These are phyloP conservation scores for Lasiurus cinereus DNA, from an alignment of 2,113 vertebrate genomes.

Conservation along the genomic window DNA sequence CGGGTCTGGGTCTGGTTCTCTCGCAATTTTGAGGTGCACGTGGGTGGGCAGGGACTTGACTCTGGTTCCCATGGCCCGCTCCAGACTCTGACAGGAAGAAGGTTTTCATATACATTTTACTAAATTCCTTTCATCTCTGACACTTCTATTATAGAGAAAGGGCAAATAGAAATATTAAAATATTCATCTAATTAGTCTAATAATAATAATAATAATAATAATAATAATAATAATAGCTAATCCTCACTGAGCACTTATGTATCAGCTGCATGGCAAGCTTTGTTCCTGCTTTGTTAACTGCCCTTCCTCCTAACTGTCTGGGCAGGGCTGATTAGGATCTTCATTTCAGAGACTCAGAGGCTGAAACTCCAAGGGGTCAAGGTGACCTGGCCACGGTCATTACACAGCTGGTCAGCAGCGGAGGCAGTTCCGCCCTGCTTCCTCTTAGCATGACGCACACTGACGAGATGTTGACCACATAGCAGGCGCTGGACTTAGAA, in stretches of 20 bases:
- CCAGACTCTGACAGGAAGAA: too few relatives aligned
- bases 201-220: neutral
- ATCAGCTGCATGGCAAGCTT: neutral
- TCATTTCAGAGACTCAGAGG: neutral
- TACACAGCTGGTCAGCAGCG: neutral
- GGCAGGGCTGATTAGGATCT: neutral
- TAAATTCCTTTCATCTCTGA: too few relatives aligned
- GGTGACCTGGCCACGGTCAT: neutral
- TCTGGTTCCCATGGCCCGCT: too few relatives aligned
- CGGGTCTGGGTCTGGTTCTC: too few relatives aligned
- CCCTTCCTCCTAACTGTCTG: neutral
- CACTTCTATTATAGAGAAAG: too few relatives aligned
- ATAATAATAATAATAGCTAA: neutral
- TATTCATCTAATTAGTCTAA: neutral
- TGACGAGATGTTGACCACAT: neutral
- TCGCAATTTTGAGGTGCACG: too few relatives aligned
- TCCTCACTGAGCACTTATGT: neutral
- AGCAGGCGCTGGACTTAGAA: neutral
- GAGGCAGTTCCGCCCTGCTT: neutral
- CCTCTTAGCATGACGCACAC: neutral
- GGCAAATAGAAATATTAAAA: too few relatives aligned
- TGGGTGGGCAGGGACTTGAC: too few relatives aligned
- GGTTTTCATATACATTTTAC: too few relatives aligned
- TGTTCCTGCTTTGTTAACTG: neutral
- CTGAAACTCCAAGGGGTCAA: slow-evolving; percentile 2